phyloP scores from a whole-genome alignment of 1,140 invertebrate species.

The Tenebrio molitor region DNA sequence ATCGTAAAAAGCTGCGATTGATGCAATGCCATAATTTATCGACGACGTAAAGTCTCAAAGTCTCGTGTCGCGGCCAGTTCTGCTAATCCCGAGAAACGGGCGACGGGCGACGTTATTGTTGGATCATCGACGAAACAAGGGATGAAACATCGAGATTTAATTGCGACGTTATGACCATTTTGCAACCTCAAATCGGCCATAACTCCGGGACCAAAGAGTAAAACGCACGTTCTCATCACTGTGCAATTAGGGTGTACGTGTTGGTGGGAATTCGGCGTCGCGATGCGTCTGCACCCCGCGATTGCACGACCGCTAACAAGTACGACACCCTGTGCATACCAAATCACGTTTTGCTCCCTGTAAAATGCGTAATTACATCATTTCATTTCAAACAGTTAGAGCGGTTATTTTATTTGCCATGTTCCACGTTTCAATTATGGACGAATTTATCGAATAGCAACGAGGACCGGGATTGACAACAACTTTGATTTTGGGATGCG shows the following conservation, averaged over 20 bases:
- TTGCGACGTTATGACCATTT: conserved; percentile 45
- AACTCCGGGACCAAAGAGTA: conserved; percentile 53
- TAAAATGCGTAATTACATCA: conserved; percentile 50
- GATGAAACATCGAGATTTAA: conserved; percentile 19
- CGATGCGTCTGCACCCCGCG: conserved; percentile 45
- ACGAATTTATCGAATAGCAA: conserved; percentile 21
- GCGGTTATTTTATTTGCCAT: conserved; percentile 37
- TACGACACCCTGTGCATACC: conserved; percentile 47
- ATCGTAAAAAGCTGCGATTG: conserved; percentile 29
- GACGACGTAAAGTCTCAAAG: no score
- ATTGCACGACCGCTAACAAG: conserved; percentile 49
- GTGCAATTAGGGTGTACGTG: conserved; percentile 60
- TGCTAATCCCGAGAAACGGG: no score
- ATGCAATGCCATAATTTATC: conserved; percentile 33
- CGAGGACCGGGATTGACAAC: no score
- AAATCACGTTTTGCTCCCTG: conserved; percentile 47
- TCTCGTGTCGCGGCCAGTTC: no score
- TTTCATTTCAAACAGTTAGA: conserved; percentile 46
- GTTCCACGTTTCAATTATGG: conserved; percentile 22
- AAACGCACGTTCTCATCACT: conserved; percentile 58
- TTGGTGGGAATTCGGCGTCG: conserved; percentile 53
- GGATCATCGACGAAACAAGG: neutral
- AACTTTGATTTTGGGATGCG: no score
- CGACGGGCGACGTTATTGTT: no score
- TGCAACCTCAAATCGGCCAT: conserved; percentile 51